A percentile compares a stretch with the other conserved stretches of the same genome.
These are phyloP conservation scores for Danio albolineatus DNA, from an alignment of 2,797 vertebrate species.

Conservation along the genomic window DNA sequence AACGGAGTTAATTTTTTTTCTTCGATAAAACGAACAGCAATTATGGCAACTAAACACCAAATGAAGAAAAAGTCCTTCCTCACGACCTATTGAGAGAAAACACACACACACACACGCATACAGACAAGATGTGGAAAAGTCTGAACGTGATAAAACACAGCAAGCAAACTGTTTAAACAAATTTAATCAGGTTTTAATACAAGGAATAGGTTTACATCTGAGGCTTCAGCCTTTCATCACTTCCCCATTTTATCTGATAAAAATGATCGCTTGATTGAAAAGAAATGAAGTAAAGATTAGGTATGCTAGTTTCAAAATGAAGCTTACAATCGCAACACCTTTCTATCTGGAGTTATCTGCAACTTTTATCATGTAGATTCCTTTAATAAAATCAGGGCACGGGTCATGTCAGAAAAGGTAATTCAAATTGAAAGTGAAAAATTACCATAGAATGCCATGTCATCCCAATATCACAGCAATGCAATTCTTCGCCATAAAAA, in stretches of 20 bases:
- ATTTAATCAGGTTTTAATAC: slow-evolving; percentile 44
- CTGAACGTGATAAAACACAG: slow-evolving; percentile 30
- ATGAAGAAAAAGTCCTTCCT: slow-evolving; percentile 34
- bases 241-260: slow-evolving; percentile 41
- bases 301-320: slow-evolving; percentile 44
- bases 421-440: slow-evolving; percentile 53
- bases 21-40: slow-evolving; percentile 10
- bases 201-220: slow-evolving; percentile 38
- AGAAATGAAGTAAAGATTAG: slow-evolving; percentile 46
- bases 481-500: slow-evolving; percentile 44
- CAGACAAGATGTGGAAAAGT: background rate
- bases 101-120: background rate
- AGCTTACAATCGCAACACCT: slow-evolving; percentile 43
- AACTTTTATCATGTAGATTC: slow-evolving; percentile 58
- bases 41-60: slow-evolving; percentile 39
- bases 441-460: slow-evolving; percentile 53
- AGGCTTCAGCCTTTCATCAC: slow-evolving; percentile 38
- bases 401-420: slow-evolving; percentile 47
- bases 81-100: slow-evolving; percentile 1
- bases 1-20: slow-evolving; percentile 17
- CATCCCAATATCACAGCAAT: slow-evolving; percentile 43
- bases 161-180: slow-evolving; percentile 38
- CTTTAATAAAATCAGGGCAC: slow-evolving; percentile 57
- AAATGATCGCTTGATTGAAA: slow-evolving; percentile 38
- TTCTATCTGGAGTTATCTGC: slow-evolving; percentile 46